Evolutionary conservation across 2,113 vertebrate genomes (phyloP), one percentile per base, ranked within the genome.

Genomic region (Neomonachus schauinslandi): DNA sequence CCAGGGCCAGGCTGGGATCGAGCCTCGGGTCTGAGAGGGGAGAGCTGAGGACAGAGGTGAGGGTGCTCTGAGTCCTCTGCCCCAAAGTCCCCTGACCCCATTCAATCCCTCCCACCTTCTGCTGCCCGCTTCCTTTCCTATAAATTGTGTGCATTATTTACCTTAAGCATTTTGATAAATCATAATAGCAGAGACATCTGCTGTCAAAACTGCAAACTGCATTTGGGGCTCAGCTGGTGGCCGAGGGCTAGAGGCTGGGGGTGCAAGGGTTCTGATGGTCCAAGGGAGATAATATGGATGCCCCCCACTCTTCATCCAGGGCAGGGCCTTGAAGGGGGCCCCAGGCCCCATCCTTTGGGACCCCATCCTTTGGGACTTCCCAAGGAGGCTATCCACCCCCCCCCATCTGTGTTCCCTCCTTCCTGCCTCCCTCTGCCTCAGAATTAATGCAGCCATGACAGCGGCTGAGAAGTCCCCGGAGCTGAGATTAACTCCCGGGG

Each of bases 121-220:
- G 19, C 26, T 2, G 0, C 71, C 49, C 51, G 4, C 76, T 28
- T 98, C 94, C 97, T 96, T 98, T 95, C 91, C 96, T 98, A 98
- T 99, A 98, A 99, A 99, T 97, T 97, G 98, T 98, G 98, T 98
- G 98, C 97, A 98, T 99, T 99, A 99, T 99, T 99, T 99, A 99
- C 98, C 98, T 98, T 98, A 98, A 98, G 98, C 98, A 98, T 99
- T 99, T 99, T 99, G 99, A 99, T 99, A 99, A 99, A 99, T 99
- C 99, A 99, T 99, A 99, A 99, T 99, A 99, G 99, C 98, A 99
- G 99, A 99, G 99, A 99, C 99, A 99, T 99, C 99, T 99, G 99
- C 99, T 99, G 99, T 99, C 99, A 99, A 99, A 99, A 99, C 98
- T 98, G 99, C 98, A 99, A 99, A 99, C 99, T 99, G 99, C 99